Evolutionary conservation across 1,140 invertebrate species (phyloP), one percentile per base, ranked within the genome.

Genomic region (Phenacoccus solenopsis): DNA sequence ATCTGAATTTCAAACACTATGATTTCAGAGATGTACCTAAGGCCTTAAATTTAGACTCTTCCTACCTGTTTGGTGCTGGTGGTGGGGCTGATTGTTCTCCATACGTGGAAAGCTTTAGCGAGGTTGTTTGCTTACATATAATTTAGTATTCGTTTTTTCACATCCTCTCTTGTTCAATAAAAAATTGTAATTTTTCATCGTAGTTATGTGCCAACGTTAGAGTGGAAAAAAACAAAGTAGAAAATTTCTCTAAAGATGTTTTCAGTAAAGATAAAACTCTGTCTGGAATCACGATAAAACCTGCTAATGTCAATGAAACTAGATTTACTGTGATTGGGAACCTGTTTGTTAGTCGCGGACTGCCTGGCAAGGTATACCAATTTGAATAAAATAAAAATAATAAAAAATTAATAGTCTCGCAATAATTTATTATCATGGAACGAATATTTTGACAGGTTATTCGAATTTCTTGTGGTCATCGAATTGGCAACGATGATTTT

Each of bases 1-100:
- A 9, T 49, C 4, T 24, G 16, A 64, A 64, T 9, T 24, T 5
- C 16, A 64, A 64, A 27, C 13, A 24, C 4, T 64, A 64, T 16
- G 59, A 64, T 24, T 64, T 64, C 25, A 22, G 59, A 64, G 25
- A 64, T 25, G 59, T 64, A 25, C 25, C 59, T 3, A 64, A 64
- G 25, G 20, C 59, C 9, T 25, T 64, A 10, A 20, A 20, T 25
- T 2, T 64, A 27, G 21, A 64, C 25, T 27, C 59, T 5, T 24
- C 59, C 3, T 20, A 5, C 21, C 22, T 64, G 9, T 25, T 64
- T 10, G 59, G 59, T 10, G 59, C 59, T 24, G 59, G 59, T 16
- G 59, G 59, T 24, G 59, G 59, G 4, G 59, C 20, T 24, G 20
- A 27, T 64, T 64, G 25, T 64, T 64, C 20, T 20, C 25, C 38